Percentiles rank a stretch among this genome's conserved stretches.
Conservation (phyloP, 2,888 invertebrate species). For the Aquatica leii region DNA sequence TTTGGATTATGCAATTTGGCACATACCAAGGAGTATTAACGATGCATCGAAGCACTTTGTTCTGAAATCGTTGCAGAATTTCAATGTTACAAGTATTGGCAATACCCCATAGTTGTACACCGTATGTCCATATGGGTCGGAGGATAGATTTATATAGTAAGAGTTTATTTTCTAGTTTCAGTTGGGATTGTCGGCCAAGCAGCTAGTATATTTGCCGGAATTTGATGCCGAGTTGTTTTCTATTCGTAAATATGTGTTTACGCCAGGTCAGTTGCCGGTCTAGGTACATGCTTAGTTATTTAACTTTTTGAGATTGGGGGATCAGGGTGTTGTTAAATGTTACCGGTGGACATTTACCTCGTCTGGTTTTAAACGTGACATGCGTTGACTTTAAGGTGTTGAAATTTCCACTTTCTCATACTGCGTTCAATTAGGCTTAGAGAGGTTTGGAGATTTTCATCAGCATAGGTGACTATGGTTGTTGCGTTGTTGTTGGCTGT, state of each 20-base stretch:
- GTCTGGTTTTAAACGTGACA: not conserved
- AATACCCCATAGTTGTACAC: not conserved
- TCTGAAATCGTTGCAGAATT: too few species aligned
- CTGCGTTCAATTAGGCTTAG: too few species aligned
- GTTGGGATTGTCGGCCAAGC: not conserved
- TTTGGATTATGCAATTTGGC: too few species aligned
- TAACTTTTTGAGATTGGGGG: too few species aligned
- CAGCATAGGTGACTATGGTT: not conserved
- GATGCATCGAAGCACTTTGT: not conserved
- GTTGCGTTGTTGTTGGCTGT: conserved; percentile 12
- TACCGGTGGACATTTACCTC: not conserved
- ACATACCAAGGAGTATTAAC: not conserved
- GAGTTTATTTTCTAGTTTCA: not conserved
- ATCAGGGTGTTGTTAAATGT: too few species aligned
- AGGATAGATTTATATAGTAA: not conserved
- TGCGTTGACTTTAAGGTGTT: not conserved
- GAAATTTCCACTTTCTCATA: not conserved
- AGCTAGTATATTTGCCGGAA: not conserved
- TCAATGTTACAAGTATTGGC: too few species aligned
- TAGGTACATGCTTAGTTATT: not conserved
- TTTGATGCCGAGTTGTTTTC: not conserved
- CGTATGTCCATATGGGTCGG: not conserved
- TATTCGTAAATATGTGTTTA: not conserved
- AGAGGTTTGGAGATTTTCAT: too few species aligned
- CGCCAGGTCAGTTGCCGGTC: not conserved